A percentile compares a stretch with the other conserved stretches of the same genome.
phyloP scores from a whole-genome alignment of 2,888 invertebrate species.

The Pammene fasciana region DNA sequence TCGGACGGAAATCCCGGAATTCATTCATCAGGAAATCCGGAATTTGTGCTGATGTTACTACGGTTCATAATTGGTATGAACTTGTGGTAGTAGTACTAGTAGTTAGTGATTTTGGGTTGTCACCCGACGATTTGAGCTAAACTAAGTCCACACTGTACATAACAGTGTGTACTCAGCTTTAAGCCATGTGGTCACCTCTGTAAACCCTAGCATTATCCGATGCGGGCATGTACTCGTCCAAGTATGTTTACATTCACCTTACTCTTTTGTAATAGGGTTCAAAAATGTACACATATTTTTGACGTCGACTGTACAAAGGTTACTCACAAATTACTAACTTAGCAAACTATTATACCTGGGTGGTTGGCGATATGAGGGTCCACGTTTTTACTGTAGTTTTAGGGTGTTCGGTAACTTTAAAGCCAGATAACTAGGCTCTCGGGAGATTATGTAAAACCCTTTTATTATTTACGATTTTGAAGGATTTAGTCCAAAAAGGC shows the following conservation, averaged over 20 bases:
- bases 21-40: no score
- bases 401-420: neutral
- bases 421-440: neutral
- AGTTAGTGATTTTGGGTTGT: no score
- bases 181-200: constrained; percentile 7
- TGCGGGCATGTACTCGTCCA: no score
- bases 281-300: no score
- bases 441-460: constrained; percentile 2
- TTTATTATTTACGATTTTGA: neutral
- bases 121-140: no score
- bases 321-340: constrained; percentile 2
- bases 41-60: no score
- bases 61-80: no score
- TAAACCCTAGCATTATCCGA: neutral
- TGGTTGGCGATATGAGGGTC: neutral
- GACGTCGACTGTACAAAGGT: neutral
- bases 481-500: neutral
- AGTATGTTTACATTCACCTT: no score
- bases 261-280: no score
- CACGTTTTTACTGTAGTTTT: neutral
- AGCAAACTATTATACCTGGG: neutral
- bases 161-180: constrained; percentile 13
- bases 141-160: neutral
- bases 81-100: no score
- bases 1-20: no score